Conservation (phyloP, 2,113 vertebrate genomes). For the Panurus biarmicus region DNA sequence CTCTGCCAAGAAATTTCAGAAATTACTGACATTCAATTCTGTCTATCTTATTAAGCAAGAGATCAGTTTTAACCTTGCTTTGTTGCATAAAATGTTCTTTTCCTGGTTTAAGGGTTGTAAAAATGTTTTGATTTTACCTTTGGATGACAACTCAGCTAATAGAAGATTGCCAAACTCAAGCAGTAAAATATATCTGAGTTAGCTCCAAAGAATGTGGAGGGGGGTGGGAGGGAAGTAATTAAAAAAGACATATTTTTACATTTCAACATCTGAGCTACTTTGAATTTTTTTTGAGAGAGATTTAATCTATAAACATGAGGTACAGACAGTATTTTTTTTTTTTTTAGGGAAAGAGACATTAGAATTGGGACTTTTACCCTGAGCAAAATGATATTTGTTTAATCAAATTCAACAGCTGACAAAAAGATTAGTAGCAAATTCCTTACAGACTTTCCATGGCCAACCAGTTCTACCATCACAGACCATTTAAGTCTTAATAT, state of each 20-base stretch:
- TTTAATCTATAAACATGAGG: background rate
- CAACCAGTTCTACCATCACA: background rate
- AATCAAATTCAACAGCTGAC: background rate
- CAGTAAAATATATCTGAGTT: background rate
- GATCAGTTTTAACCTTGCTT: background rate
- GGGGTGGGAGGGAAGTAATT: background rate
- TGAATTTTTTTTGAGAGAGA: background rate
- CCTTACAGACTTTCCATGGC: background rate
- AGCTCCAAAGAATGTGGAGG: background rate
- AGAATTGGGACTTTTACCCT: background rate
- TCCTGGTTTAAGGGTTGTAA: background rate
- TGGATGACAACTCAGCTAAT: background rate
- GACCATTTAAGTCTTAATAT: background rate
- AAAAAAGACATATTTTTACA: background rate
- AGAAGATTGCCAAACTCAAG: background rate
- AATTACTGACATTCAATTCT: background rate
- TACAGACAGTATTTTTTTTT: background rate
- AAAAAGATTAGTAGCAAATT: background rate
- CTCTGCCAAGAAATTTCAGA: background rate
- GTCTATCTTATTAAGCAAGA: background rate
- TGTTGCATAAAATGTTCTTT: background rate
- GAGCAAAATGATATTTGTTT: background rate
- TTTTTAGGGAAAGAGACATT: background rate
- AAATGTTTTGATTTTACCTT: constrained; percentile 16
- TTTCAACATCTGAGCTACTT: background rate